Conservation (phyloP, 1,140 invertebrate species). For the Archivesica marissinica region DNA sequence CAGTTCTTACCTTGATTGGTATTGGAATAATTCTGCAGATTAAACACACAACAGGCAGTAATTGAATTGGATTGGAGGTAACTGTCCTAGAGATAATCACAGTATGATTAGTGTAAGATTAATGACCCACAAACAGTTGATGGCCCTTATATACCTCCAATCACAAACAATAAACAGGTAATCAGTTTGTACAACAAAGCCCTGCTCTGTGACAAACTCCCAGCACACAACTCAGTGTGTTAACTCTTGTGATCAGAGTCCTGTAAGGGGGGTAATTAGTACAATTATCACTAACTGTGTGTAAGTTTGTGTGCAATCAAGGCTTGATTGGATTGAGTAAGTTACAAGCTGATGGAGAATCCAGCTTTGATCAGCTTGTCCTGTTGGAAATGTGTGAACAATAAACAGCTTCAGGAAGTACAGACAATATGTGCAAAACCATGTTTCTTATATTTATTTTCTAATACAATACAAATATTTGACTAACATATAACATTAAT, state of each 20-base stretch:
- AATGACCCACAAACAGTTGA: background rate
- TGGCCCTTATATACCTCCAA: background rate
- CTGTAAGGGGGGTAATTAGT: background rate
- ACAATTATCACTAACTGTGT: background rate
- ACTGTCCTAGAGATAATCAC: too few species aligned
- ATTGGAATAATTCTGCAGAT: background rate
- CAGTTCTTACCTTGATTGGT: background rate
- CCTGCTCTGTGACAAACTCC: background rate
- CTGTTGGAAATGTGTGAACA: slow-evolving; percentile 14
- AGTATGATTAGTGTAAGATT: too few species aligned
- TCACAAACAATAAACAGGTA: background rate
- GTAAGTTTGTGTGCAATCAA: slow-evolving; percentile 15
- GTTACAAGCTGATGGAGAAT: slow-evolving; percentile 6
- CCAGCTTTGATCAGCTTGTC: slow-evolving; percentile 10
- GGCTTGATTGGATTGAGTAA: background rate
- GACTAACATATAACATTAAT: too few species aligned
- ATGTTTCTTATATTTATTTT: too few species aligned
- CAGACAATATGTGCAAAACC: too few species aligned
- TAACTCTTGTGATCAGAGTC: background rate
- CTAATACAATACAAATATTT: too few species aligned
- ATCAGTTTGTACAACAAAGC: background rate
- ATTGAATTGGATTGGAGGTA: too few species aligned
- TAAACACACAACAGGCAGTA: too few species aligned
- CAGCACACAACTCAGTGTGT: background rate
- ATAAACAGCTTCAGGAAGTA: too few species aligned